Evolutionary conservation across 2,113 vertebrate species (phyloP).

Genomic region (Lycaon pictus): DNA sequence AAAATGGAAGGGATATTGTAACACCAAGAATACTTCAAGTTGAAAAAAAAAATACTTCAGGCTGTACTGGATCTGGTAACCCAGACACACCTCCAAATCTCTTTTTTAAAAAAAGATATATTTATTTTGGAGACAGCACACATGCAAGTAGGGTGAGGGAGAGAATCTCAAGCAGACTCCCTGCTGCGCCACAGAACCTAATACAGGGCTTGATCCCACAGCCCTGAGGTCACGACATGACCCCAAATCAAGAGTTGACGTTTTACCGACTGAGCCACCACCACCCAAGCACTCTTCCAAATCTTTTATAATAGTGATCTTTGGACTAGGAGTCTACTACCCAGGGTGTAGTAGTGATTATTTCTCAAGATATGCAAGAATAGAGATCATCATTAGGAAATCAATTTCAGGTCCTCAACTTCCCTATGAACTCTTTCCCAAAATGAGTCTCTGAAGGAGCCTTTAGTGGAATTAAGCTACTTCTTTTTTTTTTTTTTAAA

Average conservation of each 20-base stretch:
- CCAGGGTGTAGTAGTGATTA: background rate
- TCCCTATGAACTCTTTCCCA: background rate
- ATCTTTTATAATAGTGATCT: background rate
- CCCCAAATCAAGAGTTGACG: background rate
- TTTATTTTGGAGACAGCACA: background rate
- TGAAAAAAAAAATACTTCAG: background rate
- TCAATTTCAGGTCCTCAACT: slow-evolving; percentile 2
- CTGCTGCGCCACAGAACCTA: too few species aligned
- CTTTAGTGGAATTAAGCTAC: background rate
- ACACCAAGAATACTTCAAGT: background rate
- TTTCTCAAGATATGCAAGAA: background rate
- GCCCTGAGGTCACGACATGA: background rate
- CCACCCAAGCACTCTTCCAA: background rate
- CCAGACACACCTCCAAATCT: background rate
- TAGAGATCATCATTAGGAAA: background rate
- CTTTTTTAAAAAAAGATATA: background rate
- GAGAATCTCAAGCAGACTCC: background rate
- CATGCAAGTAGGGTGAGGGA: background rate
- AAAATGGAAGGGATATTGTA: background rate
- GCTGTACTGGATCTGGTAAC: background rate
- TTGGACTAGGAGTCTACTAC: background rate
- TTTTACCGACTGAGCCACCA: background rate
- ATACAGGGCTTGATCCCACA: too few species aligned
- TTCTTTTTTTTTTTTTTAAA: background rate
- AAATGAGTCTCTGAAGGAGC: background rate